phyloP scores from a whole-genome alignment of 2,888 invertebrate species.

The Cryptocephalus moraei region DNA sequence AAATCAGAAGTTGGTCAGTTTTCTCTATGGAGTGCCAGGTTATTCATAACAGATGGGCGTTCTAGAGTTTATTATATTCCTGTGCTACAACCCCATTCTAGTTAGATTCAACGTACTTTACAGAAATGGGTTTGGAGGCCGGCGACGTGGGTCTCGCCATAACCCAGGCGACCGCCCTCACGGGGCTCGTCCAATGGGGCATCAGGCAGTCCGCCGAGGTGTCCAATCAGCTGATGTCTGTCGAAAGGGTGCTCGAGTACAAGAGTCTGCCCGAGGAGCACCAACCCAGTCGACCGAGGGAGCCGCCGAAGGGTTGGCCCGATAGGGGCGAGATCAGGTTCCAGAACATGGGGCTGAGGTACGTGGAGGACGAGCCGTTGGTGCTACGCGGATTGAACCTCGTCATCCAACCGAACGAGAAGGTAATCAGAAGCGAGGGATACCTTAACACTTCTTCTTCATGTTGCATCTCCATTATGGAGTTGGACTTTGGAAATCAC shows the following conservation, averaged over 20 bases:
- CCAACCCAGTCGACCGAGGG: conserved; percentile 40
- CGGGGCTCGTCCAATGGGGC: conserved; percentile 62
- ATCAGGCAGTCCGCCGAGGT: conserved; percentile 78
- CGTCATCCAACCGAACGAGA: conserved; percentile 56
- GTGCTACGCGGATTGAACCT: conserved; percentile 67
- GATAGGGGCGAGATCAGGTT: conserved; percentile 53
- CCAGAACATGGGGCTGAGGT: conserved; percentile 53
- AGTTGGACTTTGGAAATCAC: too few species aligned
- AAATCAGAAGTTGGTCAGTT: too few species aligned
- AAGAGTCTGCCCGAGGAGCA: conserved; percentile 53
- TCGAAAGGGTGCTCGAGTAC: conserved; percentile 79
- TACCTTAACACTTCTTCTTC: neutral
- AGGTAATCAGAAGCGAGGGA: conserved; percentile 38
- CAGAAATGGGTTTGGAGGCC: conserved; percentile 30
- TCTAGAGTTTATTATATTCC: too few species aligned
- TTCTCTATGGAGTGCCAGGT: too few species aligned
- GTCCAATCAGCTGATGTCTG: conserved; percentile 65
- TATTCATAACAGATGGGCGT: too few species aligned
- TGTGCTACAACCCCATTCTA: too few species aligned
- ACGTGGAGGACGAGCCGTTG: conserved; percentile 48
- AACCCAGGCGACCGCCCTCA: conserved; percentile 51
- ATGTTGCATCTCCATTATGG: neutral
- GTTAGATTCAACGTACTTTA: neutral
- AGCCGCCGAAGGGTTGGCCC: conserved; percentile 56
- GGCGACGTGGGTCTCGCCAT: conserved; percentile 57